A percentile compares a stretch with the other conserved stretches of the same genome.
Conservation (phyloP, 2,113 vertebrate genomes). For the Bos indicus region DNA sequence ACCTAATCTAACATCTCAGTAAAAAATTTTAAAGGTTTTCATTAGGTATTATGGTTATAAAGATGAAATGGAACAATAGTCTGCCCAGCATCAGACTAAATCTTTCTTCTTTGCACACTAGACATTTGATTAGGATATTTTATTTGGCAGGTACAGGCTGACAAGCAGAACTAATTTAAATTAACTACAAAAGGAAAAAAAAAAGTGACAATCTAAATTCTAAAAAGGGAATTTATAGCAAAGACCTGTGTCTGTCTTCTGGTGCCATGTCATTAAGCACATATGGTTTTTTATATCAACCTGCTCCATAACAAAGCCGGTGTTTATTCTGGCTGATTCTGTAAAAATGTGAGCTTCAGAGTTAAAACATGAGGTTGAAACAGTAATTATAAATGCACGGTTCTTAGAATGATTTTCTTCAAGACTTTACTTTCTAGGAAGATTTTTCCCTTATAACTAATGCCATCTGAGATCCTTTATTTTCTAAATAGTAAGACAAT, state of each 20-base stretch:
- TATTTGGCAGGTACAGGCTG: constrained; percentile 78
- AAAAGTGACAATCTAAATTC: constrained; percentile 48
- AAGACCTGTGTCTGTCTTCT: constrained; percentile 27
- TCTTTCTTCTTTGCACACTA: constrained; percentile 65
- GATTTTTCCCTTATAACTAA: neutral
- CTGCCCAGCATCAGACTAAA: constrained; percentile 21
- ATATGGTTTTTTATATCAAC: neutral
- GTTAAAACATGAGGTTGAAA: neutral
- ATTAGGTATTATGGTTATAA: constrained; percentile 72
- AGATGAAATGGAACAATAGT: constrained; percentile 74
- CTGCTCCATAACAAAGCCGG: neutral
- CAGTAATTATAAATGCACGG: constrained; percentile 9
- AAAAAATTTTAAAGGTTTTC: constrained; percentile 78
- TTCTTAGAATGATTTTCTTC: constrained; percentile 3
- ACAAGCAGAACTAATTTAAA: constrained; percentile 76
- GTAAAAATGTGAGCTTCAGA: neutral
- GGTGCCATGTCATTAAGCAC: neutral
- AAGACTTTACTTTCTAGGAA: constrained; percentile 24
- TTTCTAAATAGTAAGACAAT: constrained; percentile 9
- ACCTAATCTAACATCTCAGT: constrained; percentile 72
- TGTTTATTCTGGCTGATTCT: neutral
- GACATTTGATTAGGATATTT: constrained; percentile 77
- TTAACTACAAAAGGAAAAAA: constrained; percentile 79
- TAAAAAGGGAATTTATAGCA: constrained; percentile 18
- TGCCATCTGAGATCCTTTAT: neutral